Conservation (phyloP, 2,797 vertebrate species). For the Meda fulgida region DNA sequence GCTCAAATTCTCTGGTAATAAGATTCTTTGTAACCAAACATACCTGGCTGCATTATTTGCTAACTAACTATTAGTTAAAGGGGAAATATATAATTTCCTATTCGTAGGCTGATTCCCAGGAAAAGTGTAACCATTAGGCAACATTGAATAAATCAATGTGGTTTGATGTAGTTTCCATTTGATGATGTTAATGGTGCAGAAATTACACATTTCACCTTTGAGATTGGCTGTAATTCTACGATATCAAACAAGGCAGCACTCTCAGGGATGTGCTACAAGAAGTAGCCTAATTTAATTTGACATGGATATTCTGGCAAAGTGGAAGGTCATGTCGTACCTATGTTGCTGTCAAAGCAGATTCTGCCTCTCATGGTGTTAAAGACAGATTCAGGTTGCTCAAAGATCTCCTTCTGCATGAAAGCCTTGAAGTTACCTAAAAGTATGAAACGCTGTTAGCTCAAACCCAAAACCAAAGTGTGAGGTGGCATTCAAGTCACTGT, state of each 20-base stretch:
- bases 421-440: conserved; percentile 89
- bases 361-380: conserved; percentile 97
- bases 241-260: neutral
- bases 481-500: neutral
- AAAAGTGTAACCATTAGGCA: neutral
- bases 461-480: neutral
- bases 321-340: conserved; percentile 75
- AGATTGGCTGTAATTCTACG: neutral
- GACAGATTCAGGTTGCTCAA: conserved; percentile 96
- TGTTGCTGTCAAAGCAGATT: conserved; percentile 88
- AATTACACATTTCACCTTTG: neutral
- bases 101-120: neutral
- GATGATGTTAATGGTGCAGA: neutral
- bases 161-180: neutral
- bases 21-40: neutral
- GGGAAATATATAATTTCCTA: neutral
- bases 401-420: conserved; percentile 99
- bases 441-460: neutral
- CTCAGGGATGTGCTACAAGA: neutral
- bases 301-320: neutral
- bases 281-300: neutral
- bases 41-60: neutral
- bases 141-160: neutral
- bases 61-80: neutral
- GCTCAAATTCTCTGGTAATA: neutral